Conservation (phyloP, 2,888 invertebrate genomes). For the Parthenolecanium corni region DNA sequence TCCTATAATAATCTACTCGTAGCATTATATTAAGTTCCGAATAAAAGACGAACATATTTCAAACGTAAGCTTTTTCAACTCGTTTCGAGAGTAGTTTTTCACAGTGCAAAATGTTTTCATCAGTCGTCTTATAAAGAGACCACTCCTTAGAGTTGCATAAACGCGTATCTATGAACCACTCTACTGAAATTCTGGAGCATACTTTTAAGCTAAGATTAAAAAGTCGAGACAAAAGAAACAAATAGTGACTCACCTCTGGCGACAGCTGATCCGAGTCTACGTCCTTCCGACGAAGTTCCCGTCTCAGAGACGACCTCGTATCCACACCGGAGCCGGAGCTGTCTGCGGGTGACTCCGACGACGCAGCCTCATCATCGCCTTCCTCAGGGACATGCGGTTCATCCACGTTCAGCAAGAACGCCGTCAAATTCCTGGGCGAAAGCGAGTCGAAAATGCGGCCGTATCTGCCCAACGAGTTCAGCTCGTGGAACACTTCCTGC, state of each 20-base stretch:
- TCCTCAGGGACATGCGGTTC: slow-evolving; percentile 16
- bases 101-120: too few species aligned
- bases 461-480: slow-evolving; percentile 57
- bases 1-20: too few species aligned
- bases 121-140: too few species aligned
- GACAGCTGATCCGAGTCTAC: slow-evolving; percentile 9
- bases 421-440: slow-evolving; percentile 43
- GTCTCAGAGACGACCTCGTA: neutral
- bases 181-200: too few species aligned
- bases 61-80: too few species aligned
- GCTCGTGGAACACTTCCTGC: slow-evolving; percentile 57
- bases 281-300: neutral
- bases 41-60: too few species aligned
- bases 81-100: too few species aligned
- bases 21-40: too few species aligned
- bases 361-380: neutral
- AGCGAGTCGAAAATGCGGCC: slow-evolving; percentile 35
- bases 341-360: slow-evolving; percentile 7
- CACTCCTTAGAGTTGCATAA: too few species aligned
- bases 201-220: too few species aligned
- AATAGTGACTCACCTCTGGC: slow-evolving; percentile 10
- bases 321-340: slow-evolving; percentile 16
- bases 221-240: too few species aligned
- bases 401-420: slow-evolving; percentile 50
- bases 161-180: too few species aligned